Base-by-base conservation (phyloP, 2,888 invertebrate genomes). In the Drosophila siamana region DNA sequence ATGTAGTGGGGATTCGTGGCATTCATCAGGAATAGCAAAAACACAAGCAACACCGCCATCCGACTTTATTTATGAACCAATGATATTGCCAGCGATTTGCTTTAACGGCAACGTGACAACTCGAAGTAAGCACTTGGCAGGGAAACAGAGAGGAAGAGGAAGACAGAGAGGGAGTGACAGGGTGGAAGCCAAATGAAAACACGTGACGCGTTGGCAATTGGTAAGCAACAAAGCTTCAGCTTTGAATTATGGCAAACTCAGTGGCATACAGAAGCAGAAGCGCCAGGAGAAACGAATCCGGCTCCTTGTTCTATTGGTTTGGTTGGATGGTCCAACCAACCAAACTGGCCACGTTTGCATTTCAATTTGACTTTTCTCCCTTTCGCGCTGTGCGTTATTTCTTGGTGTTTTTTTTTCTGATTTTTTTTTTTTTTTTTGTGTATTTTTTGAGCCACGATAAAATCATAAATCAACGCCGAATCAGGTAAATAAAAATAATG, bases 381-480 rank as follows among this genome's bases (percentile, higher is more conserved):
- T 26, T 15, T 44, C 24, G 4, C 26, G 51, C 26, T 48, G 46
- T 47, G 38, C 30, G 44, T 6, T 38, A 13, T 54, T 59, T 57
- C 19, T 26, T 13, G 28, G 1, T 28, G 19, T 9, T 7, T 9
- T 26, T 26, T 7, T 6, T 16, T 11, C 36, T 44, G 24, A 56
- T 54, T 13, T 9, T 13, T 40, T 48, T n/a, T n/a, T n/a, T n/a
- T n/a, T n/a, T n/a, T n/a, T n/a, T n/a, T n/a, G n/a, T n/a, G n/a
- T n/a, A n/a, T n/a, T 51, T 40, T 22, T 24, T 54, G 54, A 48
- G 50, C 44, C 55, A 75, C 67, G 89, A 83, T 88, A 81, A 86
- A 88, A 89, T 89, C 87, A 89, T 87, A 87, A 87, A 89, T 87
- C 87, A 88, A 77, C 86, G 88, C 80, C 70, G 84, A 83, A 84